phyloP scores from a whole-genome alignment of 2,888 invertebrate species.

The Apantesis nais region DNA sequence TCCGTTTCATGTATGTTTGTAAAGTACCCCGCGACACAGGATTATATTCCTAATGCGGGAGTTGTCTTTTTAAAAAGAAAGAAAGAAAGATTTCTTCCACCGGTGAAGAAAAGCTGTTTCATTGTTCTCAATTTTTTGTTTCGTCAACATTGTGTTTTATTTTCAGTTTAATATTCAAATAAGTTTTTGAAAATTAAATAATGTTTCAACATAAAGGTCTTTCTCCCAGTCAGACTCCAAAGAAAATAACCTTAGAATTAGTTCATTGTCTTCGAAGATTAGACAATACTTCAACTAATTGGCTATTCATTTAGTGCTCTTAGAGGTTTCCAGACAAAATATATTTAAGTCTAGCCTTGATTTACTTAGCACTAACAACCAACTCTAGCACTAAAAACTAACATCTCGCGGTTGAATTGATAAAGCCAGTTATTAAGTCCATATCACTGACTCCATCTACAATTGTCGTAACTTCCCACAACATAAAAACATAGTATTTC shows the following conservation, averaged over 20 bases:
- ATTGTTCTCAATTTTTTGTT: too few species aligned
- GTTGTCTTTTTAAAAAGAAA: not conserved
- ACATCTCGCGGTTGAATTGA: not conserved
- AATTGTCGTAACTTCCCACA: constrained; percentile 11
- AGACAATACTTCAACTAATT: not conserved
- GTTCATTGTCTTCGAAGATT: not conserved
- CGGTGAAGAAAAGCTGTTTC: too few species aligned
- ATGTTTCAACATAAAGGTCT: not conserved
- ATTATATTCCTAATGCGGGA: too few species aligned
- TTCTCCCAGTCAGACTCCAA: not conserved
- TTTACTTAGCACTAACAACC: not conserved
- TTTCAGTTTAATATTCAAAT: not conserved
- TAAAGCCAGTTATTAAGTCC: not conserved
- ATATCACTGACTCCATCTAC: not conserved
- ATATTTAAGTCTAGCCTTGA: not conserved
- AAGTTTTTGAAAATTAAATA: not conserved
- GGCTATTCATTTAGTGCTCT: not conserved
- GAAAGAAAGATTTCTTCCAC: too few species aligned
- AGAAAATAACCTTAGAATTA: not conserved
- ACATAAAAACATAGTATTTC: constrained; percentile 6
- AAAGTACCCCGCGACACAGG: too few species aligned
- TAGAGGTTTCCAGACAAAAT: not conserved
- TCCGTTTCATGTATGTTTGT: not conserved
- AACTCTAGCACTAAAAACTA: not conserved
- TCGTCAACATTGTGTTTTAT: not conserved